Percentiles rank a stretch among this genome's conserved stretches.
Evolutionary conservation across 2,888 invertebrate species (phyloP).

Genomic region (Drosophila eohydei): DNA sequence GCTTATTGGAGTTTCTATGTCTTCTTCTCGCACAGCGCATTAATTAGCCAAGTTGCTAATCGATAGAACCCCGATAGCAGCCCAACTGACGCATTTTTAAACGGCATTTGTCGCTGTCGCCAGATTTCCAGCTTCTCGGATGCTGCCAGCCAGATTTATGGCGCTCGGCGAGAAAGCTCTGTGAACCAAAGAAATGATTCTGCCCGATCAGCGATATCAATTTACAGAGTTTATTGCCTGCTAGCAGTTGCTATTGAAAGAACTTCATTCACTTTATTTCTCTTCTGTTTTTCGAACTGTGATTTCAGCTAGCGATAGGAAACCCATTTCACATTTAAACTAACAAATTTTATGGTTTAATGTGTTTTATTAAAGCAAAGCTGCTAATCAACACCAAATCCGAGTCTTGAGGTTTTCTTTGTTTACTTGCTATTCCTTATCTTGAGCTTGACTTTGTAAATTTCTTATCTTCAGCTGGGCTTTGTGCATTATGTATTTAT

Average conservation of each 20-base stretch:
- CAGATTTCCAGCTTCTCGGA: conserved; percentile 19
- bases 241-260: conserved; percentile 10
- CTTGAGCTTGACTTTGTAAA: neutral
- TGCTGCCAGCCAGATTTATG: conserved; percentile 62
- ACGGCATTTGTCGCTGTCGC: conserved; percentile 58
- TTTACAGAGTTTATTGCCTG: conserved; percentile 45
- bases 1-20: conserved; percentile 35
- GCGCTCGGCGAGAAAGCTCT: conserved; percentile 56
- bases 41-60: conserved; percentile 63
- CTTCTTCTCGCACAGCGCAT: conserved; percentile 50
- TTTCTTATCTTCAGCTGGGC: neutral
- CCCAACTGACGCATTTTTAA: conserved; percentile 60
- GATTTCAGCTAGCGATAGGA: conserved; percentile 16
- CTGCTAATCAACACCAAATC: neutral
- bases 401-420: neutral
- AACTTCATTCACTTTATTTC: conserved; percentile 13
- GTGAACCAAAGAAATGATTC: conserved; percentile 41
- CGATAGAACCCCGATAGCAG: conserved; percentile 51
- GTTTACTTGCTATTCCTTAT: neutral
- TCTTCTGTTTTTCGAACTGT: conserved; percentile 2
- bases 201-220: conserved; percentile 49
- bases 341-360: conserved; percentile 1
- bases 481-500: neutral
- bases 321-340: neutral
- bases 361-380: neutral